A percentile compares a stretch with the other conserved stretches of the same genome.
Evolutionary conservation across 2,113 vertebrate genomes (phyloP).

Genomic region (Cynopterus brachyotis): DNA sequence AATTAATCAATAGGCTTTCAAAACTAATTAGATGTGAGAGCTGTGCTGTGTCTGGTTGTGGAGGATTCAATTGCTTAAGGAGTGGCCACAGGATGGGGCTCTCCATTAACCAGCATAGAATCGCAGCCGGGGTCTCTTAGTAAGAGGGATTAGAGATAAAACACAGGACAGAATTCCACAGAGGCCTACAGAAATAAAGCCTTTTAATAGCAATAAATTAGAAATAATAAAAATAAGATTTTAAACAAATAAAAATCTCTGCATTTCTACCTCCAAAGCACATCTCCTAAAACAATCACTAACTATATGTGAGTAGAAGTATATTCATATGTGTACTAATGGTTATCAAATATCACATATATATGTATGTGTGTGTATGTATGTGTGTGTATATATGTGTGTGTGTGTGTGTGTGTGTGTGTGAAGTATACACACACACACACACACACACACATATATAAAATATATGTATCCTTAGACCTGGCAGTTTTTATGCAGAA

Average conservation of each 20-base stretch:
- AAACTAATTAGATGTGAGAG: conserved; percentile 41
- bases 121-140: neutral
- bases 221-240: neutral
- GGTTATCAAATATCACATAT: neutral
- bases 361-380: too few species aligned
- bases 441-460: too few species aligned
- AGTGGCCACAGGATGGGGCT: conserved; percentile 30
- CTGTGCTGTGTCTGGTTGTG: neutral
- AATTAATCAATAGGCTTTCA: conserved; percentile 51
- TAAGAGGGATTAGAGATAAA: neutral
- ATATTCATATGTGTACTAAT: neutral
- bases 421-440: too few species aligned
- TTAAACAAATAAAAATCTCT: neutral
- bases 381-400: neutral
- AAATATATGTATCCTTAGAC: neutral
- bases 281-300: neutral
- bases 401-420: neutral
- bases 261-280: neutral
- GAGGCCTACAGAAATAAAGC: neutral
- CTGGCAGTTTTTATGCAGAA: neutral
- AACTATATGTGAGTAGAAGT: neutral
- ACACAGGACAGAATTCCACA: neutral
- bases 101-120: neutral
- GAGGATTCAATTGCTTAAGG: neutral
- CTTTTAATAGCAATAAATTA: neutral